phyloP scores from a whole-genome alignment of 2,113 vertebrate genomes.

The Orientallactaga bullata region DNA sequence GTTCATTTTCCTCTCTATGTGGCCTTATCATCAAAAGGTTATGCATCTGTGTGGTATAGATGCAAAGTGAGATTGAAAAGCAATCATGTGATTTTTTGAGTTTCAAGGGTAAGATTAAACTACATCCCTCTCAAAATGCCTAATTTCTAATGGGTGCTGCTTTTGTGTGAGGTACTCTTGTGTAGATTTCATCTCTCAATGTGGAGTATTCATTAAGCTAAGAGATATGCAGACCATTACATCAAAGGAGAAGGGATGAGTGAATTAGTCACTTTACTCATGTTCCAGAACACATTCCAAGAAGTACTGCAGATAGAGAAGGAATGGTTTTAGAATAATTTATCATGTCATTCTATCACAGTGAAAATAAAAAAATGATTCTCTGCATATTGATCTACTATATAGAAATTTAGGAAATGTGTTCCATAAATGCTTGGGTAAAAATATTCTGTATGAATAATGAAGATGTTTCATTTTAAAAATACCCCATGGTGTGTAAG shows the following conservation, averaged over 20 bases:
- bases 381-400: background rate
- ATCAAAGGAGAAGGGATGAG: constrained; percentile 36
- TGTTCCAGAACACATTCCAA: constrained; percentile 29
- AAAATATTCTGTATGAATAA: constrained; percentile 10
- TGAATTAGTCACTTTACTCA: background rate
- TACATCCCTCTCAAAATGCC: background rate
- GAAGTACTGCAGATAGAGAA: background rate
- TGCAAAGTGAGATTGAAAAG: constrained; percentile 3
- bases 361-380: constrained; percentile 33
- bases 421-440: background rate
- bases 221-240: background rate
- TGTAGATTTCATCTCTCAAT: constrained; percentile 9
- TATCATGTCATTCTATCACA: background rate
- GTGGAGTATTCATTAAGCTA: constrained; percentile 41
- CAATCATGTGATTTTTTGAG: background rate
- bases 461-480: constrained; percentile 6
- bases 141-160: background rate
- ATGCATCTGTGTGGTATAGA: background rate
- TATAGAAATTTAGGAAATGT: background rate
- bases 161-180: background rate
- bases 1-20: background rate
- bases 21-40: background rate
- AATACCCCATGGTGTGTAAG: background rate
- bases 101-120: constrained; percentile 3
- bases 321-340: constrained; percentile 25